Base-by-base conservation (phyloP, 1,140 invertebrate species). In the Lycorma delicatula region DNA sequence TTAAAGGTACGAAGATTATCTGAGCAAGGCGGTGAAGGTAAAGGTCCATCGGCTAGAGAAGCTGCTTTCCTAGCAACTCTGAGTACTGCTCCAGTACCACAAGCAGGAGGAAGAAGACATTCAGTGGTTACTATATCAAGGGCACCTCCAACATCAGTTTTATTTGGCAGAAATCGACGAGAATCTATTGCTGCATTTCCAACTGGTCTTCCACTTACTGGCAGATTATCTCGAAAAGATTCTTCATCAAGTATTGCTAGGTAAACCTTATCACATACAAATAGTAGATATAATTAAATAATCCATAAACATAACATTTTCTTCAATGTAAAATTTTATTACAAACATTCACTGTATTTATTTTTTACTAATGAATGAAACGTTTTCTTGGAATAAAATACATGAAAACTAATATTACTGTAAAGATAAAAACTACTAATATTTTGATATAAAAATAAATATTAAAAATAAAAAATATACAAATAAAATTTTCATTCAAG, bases 41-140 rank as follows among this genome's bases (percentile, higher is more conserved):
- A 78, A 3, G 69, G 75, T 3, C 74, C 79, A 2, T 79, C 81
- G 9, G 80, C 84, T 0, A 78, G 80, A 26, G 86, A 91, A 68
- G 81, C 85, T 1, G 85, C 86, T 1, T 91, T 90, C 62, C 68
- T 91, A 53, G 86, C 87, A 16, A 91, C 87, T 0, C 72, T 91
- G 1, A 87, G 84, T 38, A 80, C 84, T 64, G 80, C 82, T 0
- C 78, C 81, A 20, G 74, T 75, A 9, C 85, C 86, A 1, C 79
- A 82, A 41, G 77, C 86, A 0, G 85, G 85, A 0, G 86, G 86
- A 0, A 75, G 87, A 44, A 79, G 87, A 56, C 87, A 91, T 70
- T 89, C 87, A 11, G 86, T 91, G 16, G 86, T 90, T 4, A 89
- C 87, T 52, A 90, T 91, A 60, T 88, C 85, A 0, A 81, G 80